phyloP scores from a whole-genome alignment of 2,888 invertebrate species.

The Plebejus anna region DNA sequence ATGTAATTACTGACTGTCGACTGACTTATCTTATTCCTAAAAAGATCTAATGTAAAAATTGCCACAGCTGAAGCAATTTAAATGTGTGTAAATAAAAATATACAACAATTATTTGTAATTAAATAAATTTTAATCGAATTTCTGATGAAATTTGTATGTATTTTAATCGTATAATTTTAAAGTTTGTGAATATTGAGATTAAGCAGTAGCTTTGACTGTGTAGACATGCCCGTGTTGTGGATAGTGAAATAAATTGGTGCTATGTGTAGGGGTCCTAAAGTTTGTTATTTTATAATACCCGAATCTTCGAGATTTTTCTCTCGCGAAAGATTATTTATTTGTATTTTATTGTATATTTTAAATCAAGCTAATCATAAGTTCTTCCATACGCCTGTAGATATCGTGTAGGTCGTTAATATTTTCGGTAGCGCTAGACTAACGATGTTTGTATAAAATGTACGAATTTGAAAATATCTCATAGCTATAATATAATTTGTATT shows the following conservation, averaged over 20 bases:
- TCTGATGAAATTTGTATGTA: neutral
- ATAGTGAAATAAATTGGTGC: conserved; percentile 48
- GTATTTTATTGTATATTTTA: conserved; percentile 73
- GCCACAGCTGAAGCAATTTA: neutral
- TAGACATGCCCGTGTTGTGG: neutral
- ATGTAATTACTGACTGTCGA: neutral
- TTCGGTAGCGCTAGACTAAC: conserved; percentile 45
- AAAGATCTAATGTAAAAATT: conserved; percentile 3
- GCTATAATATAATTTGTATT: conserved; percentile 61
- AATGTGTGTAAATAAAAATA: neutral
- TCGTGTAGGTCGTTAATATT: conserved; percentile 54
- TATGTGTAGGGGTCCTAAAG: conserved; percentile 49
- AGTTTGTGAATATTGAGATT: conserved; percentile 27
- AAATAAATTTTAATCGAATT: neutral
- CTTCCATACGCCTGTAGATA: conserved; percentile 75
- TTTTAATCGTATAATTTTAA: conserved; percentile 6
- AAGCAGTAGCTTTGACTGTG: conserved; percentile 8
- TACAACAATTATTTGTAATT: neutral
- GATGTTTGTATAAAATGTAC: conserved; percentile 73
- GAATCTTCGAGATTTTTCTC: conserved; percentile 50
- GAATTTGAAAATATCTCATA: conserved; percentile 71
- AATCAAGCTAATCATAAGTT: conserved; percentile 51
- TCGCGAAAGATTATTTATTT: conserved; percentile 75
- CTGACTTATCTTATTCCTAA: neutral
- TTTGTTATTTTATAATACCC: conserved; percentile 30